Evolutionary conservation across 2,113 vertebrate genomes (phyloP), one percentile per base, ranked within the genome.

Genomic region (Heterotis niloticus): DNA sequence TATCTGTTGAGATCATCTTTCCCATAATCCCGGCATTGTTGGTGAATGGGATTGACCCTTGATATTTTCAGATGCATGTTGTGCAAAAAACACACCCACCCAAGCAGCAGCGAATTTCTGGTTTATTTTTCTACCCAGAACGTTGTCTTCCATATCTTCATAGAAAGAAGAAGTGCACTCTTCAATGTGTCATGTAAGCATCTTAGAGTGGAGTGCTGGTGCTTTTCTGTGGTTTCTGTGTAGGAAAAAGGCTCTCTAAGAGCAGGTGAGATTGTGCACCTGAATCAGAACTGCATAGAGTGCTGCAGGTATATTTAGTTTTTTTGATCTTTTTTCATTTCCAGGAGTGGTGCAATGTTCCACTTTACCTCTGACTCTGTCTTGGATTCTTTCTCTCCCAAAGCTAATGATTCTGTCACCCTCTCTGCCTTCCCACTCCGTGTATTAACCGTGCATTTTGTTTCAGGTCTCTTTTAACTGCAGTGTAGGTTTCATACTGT

Each of bases 381-480:
- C 18, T 11, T 60, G 23, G 11, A 24, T 59, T 10, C 4, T 0
- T 65, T 78, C 14, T 68, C 17, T 29, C 57, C 26, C 26, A 26
- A 65, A 78, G 77, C 17, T 52, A 23, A 64, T 9, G 18, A 24
- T 17, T 64, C 24, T 4, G 26, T 78, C 14, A 11, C 52, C 24
- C 77, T 83, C 85, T 81, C 26, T 76, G 82, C 82, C 81, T 84
- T 87, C 86, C 88, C 84, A 86, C 86, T 86, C 85, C 82, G 87
- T 88, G 81, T 87, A 89, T 90, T 92, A 91, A 92, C 89, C 88
- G 83, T 90, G 86, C 88, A 83, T 88, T 92, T 90, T 89, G 84
- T 92, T 92, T 85, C 91, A 92, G 91, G 89, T 86, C 86, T 87
- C 85, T 89, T 90, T 90, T 90, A 90, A 85, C 88, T 88, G 86